Evolutionary conservation across 2,888 invertebrate species (phyloP), one percentile per base, ranked within the genome.

Genomic region (Myopa testacea): DNA sequence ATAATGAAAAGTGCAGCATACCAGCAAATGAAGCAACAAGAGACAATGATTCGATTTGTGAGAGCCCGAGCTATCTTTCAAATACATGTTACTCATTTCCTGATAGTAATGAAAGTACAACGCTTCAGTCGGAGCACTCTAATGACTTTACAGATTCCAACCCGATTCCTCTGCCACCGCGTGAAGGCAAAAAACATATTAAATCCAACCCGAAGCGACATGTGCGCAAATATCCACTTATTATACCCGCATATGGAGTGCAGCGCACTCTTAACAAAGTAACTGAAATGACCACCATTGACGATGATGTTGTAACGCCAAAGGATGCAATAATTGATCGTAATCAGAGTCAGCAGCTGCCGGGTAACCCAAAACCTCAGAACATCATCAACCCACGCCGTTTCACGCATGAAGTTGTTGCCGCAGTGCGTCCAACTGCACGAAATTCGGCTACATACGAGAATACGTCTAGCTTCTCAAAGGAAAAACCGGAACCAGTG

Each of bases 161-260:
- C 89, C 93, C 94, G 0, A 92, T 95, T 80, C 95, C 95, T 0
- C 88, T 96, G 80, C 96, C 96, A 0, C 95, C 96, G 0, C 91
- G 95, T 82, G 95, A 95, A 85, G 87, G 88, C 79, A 88, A 88
- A 73, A 88, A 88, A 70, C 87, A 88, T 79, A 89, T 93, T n/a
- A 90, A 92, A 79, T 89, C 90, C 0, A 91, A 92, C 82, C 91
- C 92, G 12, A 92, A 94, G 85, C 90, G 95, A 16, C 95, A 95
- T 86, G 94, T 95, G 77, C 91, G 96, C 60, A 96, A 95, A 86
- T 94, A 95, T 90, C 95, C 96, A 0, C 89, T 96, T 58, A 93
- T 95, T 73, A 94, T 95, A 82, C 94, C 95, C 4, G 92, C 91
- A 5, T 91, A 91, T 34, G 93, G 92, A 4, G 88, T 93, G 3